phyloP scores from a whole-genome alignment of 1,140 invertebrate species.

The Phymorhynchus buccinoides region DNA sequence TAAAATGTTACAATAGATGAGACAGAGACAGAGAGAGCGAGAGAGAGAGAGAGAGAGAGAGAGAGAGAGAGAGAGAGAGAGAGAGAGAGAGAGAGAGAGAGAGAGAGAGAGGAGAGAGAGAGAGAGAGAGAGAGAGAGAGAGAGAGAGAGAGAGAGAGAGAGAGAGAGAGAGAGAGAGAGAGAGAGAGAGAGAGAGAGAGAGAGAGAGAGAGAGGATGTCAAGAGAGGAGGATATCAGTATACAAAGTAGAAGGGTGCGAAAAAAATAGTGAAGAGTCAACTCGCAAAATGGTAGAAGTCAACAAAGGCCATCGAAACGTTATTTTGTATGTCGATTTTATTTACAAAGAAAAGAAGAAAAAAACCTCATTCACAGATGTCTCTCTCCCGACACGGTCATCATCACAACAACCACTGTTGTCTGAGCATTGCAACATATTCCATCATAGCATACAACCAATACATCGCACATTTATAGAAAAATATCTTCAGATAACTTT shows the following conservation, averaged over 20 bases:
- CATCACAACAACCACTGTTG: no score
- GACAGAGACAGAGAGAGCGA: no score
- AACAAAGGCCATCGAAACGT: no score
- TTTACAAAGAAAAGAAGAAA: no score
- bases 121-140: not conserved
- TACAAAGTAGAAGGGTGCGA: not conserved
- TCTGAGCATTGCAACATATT: no score
- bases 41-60: not conserved
- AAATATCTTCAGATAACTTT: no score
- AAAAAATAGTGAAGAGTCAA: not conserved
- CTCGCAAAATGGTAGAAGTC: not conserved
- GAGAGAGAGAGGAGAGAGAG: not conserved
- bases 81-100: not conserved
- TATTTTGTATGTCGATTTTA: no score
- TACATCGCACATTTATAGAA: no score
- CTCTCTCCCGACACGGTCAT: no score
- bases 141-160: not conserved
- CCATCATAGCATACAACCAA: no score
- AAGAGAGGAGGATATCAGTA: no score
- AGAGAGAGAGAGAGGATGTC: not conserved
- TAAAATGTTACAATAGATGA: not conserved
- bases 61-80: not conserved
- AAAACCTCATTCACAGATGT: no score
- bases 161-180: not conserved
- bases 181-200: slow-evolving; percentile 5